Evolutionary conservation across 2,797 vertebrate species (phyloP), one percentile per base, ranked within the genome.

Genomic region (Sebastes cheni): DNA sequence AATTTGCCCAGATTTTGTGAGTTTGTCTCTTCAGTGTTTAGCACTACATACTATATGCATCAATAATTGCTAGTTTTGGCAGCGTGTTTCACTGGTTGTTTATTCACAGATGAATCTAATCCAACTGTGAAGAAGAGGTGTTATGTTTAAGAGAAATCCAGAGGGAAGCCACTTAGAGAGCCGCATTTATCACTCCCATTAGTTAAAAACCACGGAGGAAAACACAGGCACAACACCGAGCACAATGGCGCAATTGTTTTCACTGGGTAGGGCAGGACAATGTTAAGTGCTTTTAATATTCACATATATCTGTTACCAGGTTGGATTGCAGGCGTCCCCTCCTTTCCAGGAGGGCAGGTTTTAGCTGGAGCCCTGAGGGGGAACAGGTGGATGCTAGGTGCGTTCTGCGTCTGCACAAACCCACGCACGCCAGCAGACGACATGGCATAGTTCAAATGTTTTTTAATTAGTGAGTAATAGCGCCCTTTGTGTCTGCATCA

Each of bases 281-380:
- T 85, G 89, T 92, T 81, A 93, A 92, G 56, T 75, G 86, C 83
- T 84, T 83, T 93, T 88, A 90, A 92, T 93, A 91, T 86, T 92
- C 62, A 68, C 85, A 87, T 92, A 88, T 91, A 92, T 94, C 91
- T 91, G 89, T 93, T 90, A 89, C 79, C 91, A 87, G 86, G 83
- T 81, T 79, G 78, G 74, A 59, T 81, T 83, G 80, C 81, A 74
- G 82, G 58, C 83, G 58, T 74, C 29, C 67, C 58, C 54, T 78
- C 77, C 76, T 82, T 80, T 74, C 72, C 71, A 70, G 76, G 65
- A 79, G 86, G 58, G 70, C 80, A 86, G 22, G 67, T 85, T 88
- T 18, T 18, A 69, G 50, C 34, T 29, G 23, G 85, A 67, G 86
- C 20, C 86, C 94, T 90, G 20, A 78, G 81, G 92, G 94, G 84